Percentiles rank a stretch among this genome's conserved stretches.
phyloP scores from a whole-genome alignment of 2,113 vertebrate genomes.

The Vireo altiloquus region DNA sequence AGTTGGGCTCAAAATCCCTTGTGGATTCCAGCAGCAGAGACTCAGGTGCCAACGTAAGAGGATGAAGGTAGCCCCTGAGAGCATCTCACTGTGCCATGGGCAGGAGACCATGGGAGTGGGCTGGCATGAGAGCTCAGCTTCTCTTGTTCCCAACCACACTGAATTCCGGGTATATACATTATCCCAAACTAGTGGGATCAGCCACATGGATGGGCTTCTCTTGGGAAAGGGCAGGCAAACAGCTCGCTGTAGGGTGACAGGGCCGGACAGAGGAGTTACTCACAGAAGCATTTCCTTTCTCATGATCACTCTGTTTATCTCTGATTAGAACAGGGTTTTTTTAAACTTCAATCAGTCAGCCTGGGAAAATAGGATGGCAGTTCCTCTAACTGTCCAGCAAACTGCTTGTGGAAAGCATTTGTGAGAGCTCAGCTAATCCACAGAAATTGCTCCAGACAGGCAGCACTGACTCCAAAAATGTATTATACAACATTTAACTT shows the following conservation, averaged over 20 bases:
- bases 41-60: neutral
- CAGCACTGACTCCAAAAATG: neutral
- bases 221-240: constrained; percentile 45
- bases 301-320: constrained; percentile 38
- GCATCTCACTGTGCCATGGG: neutral
- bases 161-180: neutral
- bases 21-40: neutral
- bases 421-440: neutral
- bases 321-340: neutral
- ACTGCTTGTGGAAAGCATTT: neutral
- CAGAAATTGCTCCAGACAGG: neutral
- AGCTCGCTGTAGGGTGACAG: neutral
- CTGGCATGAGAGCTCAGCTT: neutral
- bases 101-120: accelerated
- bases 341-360: neutral
- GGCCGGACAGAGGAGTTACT: constrained; percentile 21
- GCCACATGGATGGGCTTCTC: neutral
- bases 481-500: neutral
- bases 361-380: constrained; percentile 16
- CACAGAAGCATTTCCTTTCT: constrained; percentile 55
- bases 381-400: neutral
- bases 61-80: neutral
- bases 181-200: neutral
- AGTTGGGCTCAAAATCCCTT: neutral
- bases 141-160: neutral